Percentiles rank a stretch among this genome's conserved stretches.
Conservation (phyloP, 1,140 invertebrate species). For the Caenorhabditis tropicalis region DNA sequence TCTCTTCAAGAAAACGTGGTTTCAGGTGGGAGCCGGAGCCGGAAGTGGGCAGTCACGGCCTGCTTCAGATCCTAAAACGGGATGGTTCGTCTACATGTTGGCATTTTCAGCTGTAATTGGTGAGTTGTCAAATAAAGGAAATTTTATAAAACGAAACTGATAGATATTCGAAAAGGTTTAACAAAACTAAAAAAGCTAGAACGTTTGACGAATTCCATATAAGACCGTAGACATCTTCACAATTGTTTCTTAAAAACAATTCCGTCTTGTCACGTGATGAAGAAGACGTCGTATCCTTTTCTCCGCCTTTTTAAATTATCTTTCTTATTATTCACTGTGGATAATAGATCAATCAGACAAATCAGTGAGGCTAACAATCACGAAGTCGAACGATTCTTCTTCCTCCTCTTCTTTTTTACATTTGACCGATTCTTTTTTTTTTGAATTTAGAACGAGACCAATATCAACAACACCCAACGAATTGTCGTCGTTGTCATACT, state of each 20-base stretch:
- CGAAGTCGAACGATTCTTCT: background rate
- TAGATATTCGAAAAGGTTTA: too few relatives aligned
- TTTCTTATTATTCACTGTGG: background rate
- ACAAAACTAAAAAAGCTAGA: too few relatives aligned
- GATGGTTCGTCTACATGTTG: constrained; percentile 73
- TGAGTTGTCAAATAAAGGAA: too few relatives aligned
- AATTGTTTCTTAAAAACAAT: background rate
- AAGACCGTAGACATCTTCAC: background rate
- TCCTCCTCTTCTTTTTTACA: background rate
- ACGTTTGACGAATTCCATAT: too few relatives aligned
- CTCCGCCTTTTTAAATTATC: background rate
- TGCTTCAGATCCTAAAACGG: constrained; percentile 59
- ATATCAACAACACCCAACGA: background rate
- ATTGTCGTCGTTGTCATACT: constrained; percentile 2
- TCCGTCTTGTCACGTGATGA: background rate
- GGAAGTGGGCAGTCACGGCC: constrained; percentile 48
- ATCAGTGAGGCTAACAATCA: background rate
- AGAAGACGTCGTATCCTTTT: background rate
- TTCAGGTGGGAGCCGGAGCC: constrained; percentile 28
- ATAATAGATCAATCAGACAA: background rate
- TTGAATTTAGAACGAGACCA: background rate
- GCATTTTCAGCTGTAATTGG: constrained; percentile 75
- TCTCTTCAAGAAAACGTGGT: background rate
- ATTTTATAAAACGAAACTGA: too few relatives aligned
- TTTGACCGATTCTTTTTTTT: too few relatives aligned